A percentile compares a stretch with the other conserved stretches of the same genome.
phyloP scores from a whole-genome alignment of 2,113 vertebrate genomes.

The Mobula birostris region DNA sequence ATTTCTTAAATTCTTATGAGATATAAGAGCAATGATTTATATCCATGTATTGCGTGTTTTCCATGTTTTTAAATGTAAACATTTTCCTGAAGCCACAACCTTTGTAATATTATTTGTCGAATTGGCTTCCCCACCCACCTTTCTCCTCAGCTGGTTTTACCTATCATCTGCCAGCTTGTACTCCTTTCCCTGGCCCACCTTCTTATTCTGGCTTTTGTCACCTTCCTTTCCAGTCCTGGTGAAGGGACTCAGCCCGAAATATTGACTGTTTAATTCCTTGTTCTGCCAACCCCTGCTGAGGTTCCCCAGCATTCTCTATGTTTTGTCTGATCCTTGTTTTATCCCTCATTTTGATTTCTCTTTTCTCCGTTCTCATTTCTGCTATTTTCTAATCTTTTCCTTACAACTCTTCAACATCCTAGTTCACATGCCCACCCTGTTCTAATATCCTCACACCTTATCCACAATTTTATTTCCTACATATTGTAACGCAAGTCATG shows the following conservation, averaged over 20 bases:
- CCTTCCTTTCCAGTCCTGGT: no score
- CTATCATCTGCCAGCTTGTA: no score
- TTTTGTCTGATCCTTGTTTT: not conserved
- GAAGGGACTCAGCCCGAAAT: no score
- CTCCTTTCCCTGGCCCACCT: no score
- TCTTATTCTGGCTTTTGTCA: no score
- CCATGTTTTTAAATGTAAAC: not conserved
- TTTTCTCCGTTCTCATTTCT: not conserved
- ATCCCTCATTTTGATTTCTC: not conserved
- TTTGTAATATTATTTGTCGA: not conserved
- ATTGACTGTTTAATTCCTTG: no score
- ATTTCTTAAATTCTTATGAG: not conserved
- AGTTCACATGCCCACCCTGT: not conserved
- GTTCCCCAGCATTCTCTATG: no score
- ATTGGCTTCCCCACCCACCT: no score
- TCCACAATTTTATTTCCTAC: not conserved
- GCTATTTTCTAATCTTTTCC: not conserved
- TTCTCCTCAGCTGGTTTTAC: no score
- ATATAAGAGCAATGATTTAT: not conserved
- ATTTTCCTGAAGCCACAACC: not conserved
- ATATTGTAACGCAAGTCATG: not conserved
- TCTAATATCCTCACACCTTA: not conserved
- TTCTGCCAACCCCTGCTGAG: no score
- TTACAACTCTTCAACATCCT: not conserved
- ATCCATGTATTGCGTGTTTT: not conserved